Evolutionary conservation across 2,113 vertebrate genomes (phyloP), one percentile per base, ranked within the genome.

Genomic region (Ondatra zibethicus): DNA sequence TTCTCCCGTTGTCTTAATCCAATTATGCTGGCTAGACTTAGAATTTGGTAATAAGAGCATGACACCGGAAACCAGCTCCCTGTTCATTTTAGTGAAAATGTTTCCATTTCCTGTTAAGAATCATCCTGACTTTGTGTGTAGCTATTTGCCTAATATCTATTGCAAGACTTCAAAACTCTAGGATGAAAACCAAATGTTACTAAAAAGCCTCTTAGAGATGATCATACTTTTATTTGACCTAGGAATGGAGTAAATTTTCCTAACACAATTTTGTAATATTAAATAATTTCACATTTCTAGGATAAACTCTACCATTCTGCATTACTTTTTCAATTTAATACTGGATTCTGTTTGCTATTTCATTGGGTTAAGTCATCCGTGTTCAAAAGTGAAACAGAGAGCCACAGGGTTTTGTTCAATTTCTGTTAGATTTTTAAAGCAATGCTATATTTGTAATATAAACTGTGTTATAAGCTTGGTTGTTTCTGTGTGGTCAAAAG

Each of bases 71-170:
- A 77, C n/a, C n/a, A 65, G 65, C 39, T 50, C 81, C 45, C 42
- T 82, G 23, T 45, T 92, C 61, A 85, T 85, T 88, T 85, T 85
- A 91, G 91, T 84, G 65, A 33, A 72, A 93, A 91, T n/a, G 11
- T 87, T 94, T 91, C n/a, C 29, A 95, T 61, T 88, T 91, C 31
- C 76, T 95, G 66, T 68, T 89, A 86, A 84, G 29, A 94, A 93
- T 55, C 21, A 87, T 92, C 47, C 52, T 73, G n/a, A 86, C 50
- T 91, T 73, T 86, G 6, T 27, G 42, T 16, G 50, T 76, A 66
- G 14, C 0, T 66, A 75, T 68, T 42, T 29, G 17, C 21, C 7
- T 80, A 47, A 72, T 70, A 88, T 73, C 55, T 66, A 70, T 8
- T 93, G 14, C n/a, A 2, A 93, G n/a, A 89, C 70, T 93, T 90